Conservation (phyloP, 2,113 vertebrate genomes). For the Lycaon pictus region DNA sequence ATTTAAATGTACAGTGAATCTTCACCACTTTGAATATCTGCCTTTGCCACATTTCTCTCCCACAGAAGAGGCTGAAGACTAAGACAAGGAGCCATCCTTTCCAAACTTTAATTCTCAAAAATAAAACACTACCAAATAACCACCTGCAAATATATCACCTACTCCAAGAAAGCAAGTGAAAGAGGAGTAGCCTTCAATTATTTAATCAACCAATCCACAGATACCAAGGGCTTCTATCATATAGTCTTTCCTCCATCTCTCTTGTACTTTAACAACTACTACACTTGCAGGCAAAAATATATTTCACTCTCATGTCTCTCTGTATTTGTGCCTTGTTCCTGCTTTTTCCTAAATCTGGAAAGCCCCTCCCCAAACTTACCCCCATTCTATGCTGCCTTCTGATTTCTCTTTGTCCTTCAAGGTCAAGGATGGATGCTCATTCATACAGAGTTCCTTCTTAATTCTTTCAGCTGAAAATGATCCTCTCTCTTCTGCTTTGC, state of each 20-base stretch:
- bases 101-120: conserved; percentile 46
- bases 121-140: conserved; percentile 3
- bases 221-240: neutral
- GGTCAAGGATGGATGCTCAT: neutral
- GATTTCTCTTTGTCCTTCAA: neutral
- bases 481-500: neutral
- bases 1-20: conserved; percentile 64
- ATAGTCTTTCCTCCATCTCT: neutral
- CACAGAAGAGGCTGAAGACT: neutral
- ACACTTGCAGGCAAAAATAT: neutral
- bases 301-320: neutral
- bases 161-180: neutral
- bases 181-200: neutral
- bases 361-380: too few relatives aligned
- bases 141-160: neutral
- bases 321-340: neutral
- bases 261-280: neutral
- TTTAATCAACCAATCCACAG: neutral
- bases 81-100: conserved; percentile 25
- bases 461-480: neutral
- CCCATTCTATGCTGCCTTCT: neutral
- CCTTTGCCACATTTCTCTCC: conserved; percentile 1
- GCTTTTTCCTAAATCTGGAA: neutral
- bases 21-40: conserved; percentile 32
- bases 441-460: neutral